Percentiles rank a stretch among this genome's conserved stretches.
Evolutionary conservation across 2,113 vertebrate genomes (phyloP).

Genomic region (Ascaphus truei): DNA sequence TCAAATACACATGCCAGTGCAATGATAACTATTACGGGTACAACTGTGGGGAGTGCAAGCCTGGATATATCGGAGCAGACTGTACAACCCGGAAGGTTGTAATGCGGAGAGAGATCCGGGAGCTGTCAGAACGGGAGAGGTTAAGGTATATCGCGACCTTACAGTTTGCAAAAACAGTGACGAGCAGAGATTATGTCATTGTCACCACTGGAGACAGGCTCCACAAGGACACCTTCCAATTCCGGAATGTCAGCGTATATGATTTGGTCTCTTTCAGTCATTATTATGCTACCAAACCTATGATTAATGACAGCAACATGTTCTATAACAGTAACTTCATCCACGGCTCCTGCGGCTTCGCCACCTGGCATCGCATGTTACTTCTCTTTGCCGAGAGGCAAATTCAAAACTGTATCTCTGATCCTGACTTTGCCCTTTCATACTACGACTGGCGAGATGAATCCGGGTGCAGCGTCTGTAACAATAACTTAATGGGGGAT

Average conservation of each 20-base stretch:
- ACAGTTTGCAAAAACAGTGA: neutral
- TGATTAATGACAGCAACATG: neutral
- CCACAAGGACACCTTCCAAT: neutral
- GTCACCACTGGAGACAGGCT: neutral
- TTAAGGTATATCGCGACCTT: neutral
- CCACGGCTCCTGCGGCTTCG: neutral
- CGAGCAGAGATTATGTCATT: neutral
- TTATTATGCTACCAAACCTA: neutral
- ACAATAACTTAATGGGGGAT: neutral
- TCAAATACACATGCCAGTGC: neutral
- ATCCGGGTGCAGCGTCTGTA: neutral
- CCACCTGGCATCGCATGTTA: neutral
- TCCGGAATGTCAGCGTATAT: neutral
- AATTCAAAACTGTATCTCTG: neutral
- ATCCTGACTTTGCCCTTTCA: neutral
- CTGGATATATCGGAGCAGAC: neutral
- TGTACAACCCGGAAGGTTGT: neutral
- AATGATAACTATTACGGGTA: neutral
- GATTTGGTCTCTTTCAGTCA: neutral
- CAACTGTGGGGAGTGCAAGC: neutral
- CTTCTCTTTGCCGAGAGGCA: neutral
- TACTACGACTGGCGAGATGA: neutral
- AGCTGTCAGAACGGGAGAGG: fast-evolving
- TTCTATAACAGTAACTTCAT: neutral
- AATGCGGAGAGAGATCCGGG: neutral